These are phyloP conservation scores for Acleris laterana DNA, from an alignment of 2,888 invertebrate species.

Conservation along the genomic window DNA sequence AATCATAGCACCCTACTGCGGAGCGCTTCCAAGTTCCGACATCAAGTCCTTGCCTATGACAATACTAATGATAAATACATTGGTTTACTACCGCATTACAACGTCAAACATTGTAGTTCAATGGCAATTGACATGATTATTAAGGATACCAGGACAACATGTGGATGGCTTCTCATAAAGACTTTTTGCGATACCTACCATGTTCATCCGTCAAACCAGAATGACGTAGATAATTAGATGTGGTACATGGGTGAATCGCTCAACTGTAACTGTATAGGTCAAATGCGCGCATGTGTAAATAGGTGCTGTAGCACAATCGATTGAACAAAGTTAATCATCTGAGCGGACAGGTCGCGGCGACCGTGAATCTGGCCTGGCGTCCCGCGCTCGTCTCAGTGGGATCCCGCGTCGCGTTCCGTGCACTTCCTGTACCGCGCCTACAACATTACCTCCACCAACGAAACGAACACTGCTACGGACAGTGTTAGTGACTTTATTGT, in stretches of 20 bases:
- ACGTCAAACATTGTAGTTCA: too few relatives aligned
- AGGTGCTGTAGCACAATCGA: constrained; percentile 72
- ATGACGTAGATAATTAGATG: constrained; percentile 14
- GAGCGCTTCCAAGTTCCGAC: constrained; percentile 22
- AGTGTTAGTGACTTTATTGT: constrained; percentile 42
- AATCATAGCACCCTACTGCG: constrained; percentile 52
- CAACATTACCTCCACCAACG: constrained; percentile 36
- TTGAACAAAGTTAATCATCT: constrained; percentile 80
- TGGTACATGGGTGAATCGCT: constrained; percentile 14
- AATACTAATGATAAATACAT: neutral
- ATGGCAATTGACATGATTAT: too few relatives aligned
- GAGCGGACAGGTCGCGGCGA: constrained; percentile 73
- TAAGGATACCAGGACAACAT: too few relatives aligned
- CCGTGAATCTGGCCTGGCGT: constrained; percentile 73
- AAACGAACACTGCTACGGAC: constrained; percentile 13
- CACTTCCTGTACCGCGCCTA: constrained; percentile 60
- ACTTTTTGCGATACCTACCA: too few relatives aligned
- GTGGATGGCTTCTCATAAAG: too few relatives aligned
- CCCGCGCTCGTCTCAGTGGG: constrained; percentile 65
- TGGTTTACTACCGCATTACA: too few relatives aligned
- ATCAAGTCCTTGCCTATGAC: constrained; percentile 3
- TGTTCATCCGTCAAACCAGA: neutral
- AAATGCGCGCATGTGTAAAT: constrained; percentile 65
- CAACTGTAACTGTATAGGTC: constrained; percentile 33
- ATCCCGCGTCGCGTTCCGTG: constrained; percentile 67